Conservation (phyloP, 2,113 vertebrate species). For the Pycnonotus jocosus region DNA sequence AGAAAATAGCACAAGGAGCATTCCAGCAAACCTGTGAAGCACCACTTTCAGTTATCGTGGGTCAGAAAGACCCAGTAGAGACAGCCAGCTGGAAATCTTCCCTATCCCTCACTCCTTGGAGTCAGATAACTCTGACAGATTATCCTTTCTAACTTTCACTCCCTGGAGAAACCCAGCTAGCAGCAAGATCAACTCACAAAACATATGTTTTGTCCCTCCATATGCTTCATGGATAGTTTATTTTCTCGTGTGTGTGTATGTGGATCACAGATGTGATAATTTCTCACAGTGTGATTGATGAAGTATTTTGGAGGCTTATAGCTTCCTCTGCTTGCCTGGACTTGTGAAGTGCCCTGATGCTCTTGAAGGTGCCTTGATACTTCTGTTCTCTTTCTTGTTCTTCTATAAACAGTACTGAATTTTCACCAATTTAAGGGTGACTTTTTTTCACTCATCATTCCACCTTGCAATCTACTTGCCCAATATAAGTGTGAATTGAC, state of each 20-base stretch:
- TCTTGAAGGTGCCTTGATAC: not conserved
- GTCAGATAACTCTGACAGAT: not conserved
- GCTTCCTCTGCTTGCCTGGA: not conserved
- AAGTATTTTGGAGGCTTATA: not conserved
- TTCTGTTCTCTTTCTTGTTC: not conserved
- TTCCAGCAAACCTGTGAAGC: not conserved
- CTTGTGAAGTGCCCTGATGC: not conserved
- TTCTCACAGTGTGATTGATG: not conserved
- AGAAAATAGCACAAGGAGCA: not conserved
- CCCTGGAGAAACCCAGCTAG: not conserved
- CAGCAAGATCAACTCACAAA: not conserved
- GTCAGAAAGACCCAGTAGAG: not conserved
- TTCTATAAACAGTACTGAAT: not conserved
- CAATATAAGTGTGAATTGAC: rapidly evolving
- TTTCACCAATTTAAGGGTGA: not conserved
- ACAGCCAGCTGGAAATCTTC: slow-evolving; percentile 4
- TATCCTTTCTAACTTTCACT: not conserved
- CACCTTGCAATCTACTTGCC: not conserved
- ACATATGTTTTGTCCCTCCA: not conserved
- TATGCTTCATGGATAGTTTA: not conserved
- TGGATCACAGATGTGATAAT: not conserved
- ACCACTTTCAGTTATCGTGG: not conserved
- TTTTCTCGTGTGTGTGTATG: not conserved
- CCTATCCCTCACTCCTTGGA: not conserved
- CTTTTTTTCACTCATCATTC: not conserved